A percentile compares a stretch with the other conserved stretches of the same genome.
These are phyloP conservation scores for Cervus canadensis DNA, from an alignment of 2,113 vertebrate species.

Conservation along the genomic window DNA sequence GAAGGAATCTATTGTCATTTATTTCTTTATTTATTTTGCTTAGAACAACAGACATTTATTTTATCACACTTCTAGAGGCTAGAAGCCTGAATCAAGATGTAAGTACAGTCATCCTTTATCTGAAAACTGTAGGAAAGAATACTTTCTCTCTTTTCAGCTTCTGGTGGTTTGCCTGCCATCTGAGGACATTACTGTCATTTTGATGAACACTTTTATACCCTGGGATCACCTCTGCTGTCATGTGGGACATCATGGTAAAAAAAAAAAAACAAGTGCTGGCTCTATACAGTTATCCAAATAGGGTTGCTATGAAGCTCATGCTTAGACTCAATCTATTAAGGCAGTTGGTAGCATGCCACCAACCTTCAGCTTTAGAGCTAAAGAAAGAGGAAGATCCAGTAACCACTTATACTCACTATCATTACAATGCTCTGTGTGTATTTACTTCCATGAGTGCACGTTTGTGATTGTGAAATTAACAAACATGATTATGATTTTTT, in stretches of 20 bases:
- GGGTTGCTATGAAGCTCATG: not conserved
- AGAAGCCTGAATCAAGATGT: not conserved
- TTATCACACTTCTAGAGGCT: not conserved
- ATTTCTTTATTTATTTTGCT: not conserved
- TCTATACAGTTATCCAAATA: not conserved
- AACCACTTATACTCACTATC: not conserved
- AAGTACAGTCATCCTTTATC: not conserved
- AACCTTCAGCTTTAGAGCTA: not conserved
- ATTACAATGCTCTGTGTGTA: not conserved
- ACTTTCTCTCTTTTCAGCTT: not conserved
- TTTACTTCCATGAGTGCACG: not conserved
- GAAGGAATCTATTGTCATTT: not conserved
- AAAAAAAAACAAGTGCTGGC: not conserved
- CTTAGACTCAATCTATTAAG: not conserved
- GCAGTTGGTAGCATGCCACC: not conserved
- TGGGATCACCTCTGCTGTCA: not conserved
- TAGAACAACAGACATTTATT: not conserved
- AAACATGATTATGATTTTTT: not conserved
- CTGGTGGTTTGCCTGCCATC: not conserved
- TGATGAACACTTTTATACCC: not conserved
- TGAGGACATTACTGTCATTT: not conserved
- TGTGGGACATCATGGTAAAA: not conserved
- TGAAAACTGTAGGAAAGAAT: not conserved
- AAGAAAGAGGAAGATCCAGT: not conserved
- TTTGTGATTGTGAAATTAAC: not conserved